phyloP scores from a whole-genome alignment of 2,797 vertebrate species.

The Martes flavigula region DNA sequence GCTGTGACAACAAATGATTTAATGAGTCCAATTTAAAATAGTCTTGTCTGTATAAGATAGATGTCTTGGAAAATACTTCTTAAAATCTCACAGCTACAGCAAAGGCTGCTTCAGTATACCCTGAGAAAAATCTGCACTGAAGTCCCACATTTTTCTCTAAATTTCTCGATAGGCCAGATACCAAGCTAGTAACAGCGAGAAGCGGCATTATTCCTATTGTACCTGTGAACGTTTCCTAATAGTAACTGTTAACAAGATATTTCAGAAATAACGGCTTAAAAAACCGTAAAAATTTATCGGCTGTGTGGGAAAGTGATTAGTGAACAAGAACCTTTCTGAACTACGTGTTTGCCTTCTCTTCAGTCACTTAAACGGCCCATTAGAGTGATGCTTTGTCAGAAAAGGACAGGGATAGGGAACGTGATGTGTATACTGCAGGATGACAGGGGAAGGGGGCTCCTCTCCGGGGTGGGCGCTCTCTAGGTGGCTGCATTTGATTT shows the following conservation, averaged over 20 bases:
- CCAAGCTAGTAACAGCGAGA: not conserved
- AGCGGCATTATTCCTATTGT: not conserved
- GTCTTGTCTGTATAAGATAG: conserved; percentile 77
- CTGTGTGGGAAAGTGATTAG: conserved; percentile 21
- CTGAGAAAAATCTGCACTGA: conserved; percentile 26
- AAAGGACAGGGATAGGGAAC: not conserved
- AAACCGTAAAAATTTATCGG: conserved; percentile 12
- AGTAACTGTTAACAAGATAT: not conserved
- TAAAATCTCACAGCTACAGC: conserved; percentile 61
- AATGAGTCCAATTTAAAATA: conserved; percentile 80
- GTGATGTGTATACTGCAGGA: not conserved
- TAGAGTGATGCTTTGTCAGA: not conserved
- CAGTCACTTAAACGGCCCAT: not conserved
- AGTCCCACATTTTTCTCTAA: not conserved
- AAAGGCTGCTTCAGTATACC: conserved; percentile 43
- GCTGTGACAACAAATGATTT: conserved; percentile 79
- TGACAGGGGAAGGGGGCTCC: not conserved
- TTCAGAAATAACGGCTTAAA: not conserved
- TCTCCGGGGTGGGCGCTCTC: not conserved
- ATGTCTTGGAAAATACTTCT: conserved; percentile 74
- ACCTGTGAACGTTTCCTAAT: not conserved
- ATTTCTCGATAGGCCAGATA: conserved; percentile 13
- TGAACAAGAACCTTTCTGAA: conserved; percentile 20
- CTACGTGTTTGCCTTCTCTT: not conserved
- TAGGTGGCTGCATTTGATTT: not conserved